Evolutionary conservation across 2,113 vertebrate genomes (phyloP), one percentile per base, ranked within the genome.

Genomic region (Pachycephala philippinensis): DNA sequence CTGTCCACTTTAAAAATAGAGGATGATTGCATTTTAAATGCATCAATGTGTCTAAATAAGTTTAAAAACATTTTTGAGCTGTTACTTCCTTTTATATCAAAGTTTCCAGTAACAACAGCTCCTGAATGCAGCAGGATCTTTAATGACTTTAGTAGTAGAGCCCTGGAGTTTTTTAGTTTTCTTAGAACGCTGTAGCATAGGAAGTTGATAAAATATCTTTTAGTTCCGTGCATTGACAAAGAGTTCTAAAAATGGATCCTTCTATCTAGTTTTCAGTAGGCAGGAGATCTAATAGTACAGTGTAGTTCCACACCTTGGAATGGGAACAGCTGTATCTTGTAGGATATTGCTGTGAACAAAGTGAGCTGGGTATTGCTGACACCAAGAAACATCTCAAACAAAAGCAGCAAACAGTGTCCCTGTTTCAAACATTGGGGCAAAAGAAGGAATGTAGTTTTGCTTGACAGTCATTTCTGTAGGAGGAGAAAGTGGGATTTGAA

Each of bases 171-270:
- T n/a, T n/a, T n/a, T n/a, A n/a, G n/a, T n/a, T n/a, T n/a, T n/a
- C n/a, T n/a, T n/a, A 80, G 44, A 77, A 80, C 0, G 0, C 20
- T 27, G 7, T 45, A 57, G 19, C 26, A 12, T 4, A 40, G 31
- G 28, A 33, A 49, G 18, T 47, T 50, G 15, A 31, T 64, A 19
- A 3, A 21, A 1, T 66, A 54, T 39, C 33, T 52, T 54, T 42
- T 37, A 35, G 15, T 42, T 84, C 39, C 17, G 57, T 60, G 11
- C 12, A 72, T 44, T 89, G 54, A 19, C 11, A 30, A 0, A 14
- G 9, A 63, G 5, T 79, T 86, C 40, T 76, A 50, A 52, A 45
- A 90, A 72, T 49, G 23, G 11, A 26, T 39, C 9, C 2, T 80
- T 71, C 18, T 27, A 9, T 66, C 17, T 10, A 3, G 1, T 65